These are phyloP conservation scores for Ctenochaetus hawaiiensis DNA, from an alignment of 2,797 vertebrate genomes.

Conservation along the genomic window DNA sequence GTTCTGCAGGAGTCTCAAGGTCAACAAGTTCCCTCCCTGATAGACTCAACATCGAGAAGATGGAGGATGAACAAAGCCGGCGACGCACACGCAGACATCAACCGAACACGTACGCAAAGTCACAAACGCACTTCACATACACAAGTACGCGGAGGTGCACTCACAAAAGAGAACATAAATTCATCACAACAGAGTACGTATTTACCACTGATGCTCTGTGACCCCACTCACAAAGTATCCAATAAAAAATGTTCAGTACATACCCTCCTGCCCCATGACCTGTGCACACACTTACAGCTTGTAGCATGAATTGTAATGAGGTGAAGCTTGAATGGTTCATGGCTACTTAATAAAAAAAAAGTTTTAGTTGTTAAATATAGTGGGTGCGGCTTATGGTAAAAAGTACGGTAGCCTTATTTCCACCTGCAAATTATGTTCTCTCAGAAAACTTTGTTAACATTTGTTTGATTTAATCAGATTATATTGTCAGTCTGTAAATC, in stretches of 20 bases:
- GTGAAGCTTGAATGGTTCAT: not conserved
- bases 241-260: conserved; percentile 52
- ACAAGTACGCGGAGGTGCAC: not conserved
- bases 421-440: too few species aligned
- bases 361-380: too few species aligned
- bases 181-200: conserved; percentile 22
- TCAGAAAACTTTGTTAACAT: too few species aligned
- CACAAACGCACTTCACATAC: conserved; percentile 10
- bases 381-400: too few species aligned
- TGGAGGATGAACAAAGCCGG: conserved; percentile 43
- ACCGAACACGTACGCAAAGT: not conserved
- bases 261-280: not conserved
- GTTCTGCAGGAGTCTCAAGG: conserved; percentile 72
- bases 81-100: conserved; percentile 13
- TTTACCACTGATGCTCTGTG: conserved; percentile 47
- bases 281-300: conserved; percentile 5
- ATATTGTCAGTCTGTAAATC: too few species aligned
- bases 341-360: too few species aligned
- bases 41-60: conserved; percentile 63
- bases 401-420: too few species aligned
- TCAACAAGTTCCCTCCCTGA: conserved; percentile 75
- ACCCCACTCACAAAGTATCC: conserved; percentile 40
- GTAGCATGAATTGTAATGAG: too few species aligned
- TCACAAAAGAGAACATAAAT: conserved; percentile 34
- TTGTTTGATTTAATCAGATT: too few species aligned